Evolutionary conservation across 2,113 vertebrate species (phyloP).

Genomic region (Notarius quadriscutis): DNA sequence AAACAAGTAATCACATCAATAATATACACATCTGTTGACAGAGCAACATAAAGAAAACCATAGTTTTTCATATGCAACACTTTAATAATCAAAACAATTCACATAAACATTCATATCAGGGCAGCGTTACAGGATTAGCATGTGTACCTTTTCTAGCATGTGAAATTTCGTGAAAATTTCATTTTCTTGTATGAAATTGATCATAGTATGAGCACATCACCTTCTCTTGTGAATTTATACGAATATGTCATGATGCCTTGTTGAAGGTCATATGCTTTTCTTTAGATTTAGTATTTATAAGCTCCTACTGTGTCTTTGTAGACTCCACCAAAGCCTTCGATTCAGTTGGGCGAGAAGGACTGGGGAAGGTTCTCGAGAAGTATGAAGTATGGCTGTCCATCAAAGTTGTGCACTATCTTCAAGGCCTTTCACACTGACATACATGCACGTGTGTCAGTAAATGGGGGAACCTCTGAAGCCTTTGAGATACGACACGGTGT

Average conservation of each 20-base stretch:
- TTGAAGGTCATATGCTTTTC: neutral
- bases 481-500: no score
- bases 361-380: no score
- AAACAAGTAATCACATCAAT: slow-evolving; percentile 5
- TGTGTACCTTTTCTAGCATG: neutral
- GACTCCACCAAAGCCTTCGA: no score
- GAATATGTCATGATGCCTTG: neutral
- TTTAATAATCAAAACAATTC: neutral
- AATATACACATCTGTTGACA: neutral
- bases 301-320: neutral
- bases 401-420: no score
- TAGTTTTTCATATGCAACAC: neutral
- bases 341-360: no score
- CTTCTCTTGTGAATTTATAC: neutral
- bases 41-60: neutral
- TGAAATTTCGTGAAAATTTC: no score
- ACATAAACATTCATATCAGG: neutral
- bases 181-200: neutral
- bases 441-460: no score
- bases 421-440: no score
- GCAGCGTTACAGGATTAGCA: neutral
- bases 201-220: neutral
- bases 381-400: no score
- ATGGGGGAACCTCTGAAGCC: no score
- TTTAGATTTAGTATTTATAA: neutral